Percentiles rank a stretch among this genome's conserved stretches.
Conservation (phyloP, 92 coral and sea anemone species). For the Epizoanthus ramosus region DNA sequence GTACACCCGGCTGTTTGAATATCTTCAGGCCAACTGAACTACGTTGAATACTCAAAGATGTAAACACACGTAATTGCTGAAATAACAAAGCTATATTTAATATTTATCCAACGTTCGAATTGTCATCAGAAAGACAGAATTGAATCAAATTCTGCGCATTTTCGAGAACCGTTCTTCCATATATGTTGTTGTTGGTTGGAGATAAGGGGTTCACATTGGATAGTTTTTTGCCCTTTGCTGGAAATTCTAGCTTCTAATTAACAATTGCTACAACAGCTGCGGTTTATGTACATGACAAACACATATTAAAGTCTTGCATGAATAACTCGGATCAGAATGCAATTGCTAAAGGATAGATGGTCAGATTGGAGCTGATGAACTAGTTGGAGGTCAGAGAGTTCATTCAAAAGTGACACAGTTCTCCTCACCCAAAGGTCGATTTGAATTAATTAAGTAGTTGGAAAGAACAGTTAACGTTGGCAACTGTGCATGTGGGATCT, state of each 20-base stretch:
- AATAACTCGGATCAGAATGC: not conserved
- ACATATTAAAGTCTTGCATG: not conserved
- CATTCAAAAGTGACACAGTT: too few species aligned
- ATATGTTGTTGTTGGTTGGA: not conserved
- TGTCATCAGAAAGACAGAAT: not conserved
- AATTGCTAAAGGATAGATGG: not conserved
- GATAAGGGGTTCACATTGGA: not conserved
- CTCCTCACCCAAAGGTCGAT: too few species aligned
- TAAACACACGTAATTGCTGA: constrained; percentile 36
- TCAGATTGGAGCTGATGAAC: not conserved
- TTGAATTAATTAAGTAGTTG: too few species aligned
- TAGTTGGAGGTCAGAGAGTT: not conserved
- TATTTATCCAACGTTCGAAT: constrained; percentile 5
- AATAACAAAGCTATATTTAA: constrained; percentile 38
- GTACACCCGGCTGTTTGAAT: not conserved
- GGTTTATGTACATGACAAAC: not conserved
- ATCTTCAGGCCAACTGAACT: constrained; percentile 26
- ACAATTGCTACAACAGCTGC: constrained; percentile 3
- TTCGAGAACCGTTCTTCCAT: not conserved
- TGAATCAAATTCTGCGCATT: constrained; percentile 18
- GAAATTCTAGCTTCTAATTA: not conserved
- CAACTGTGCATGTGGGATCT: too few species aligned
- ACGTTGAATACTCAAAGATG: constrained; percentile 19
- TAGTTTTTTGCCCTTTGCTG: not conserved
- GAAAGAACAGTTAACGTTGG: too few species aligned